Evolutionary conservation across 2,888 invertebrate genomes (phyloP).

Genomic region (Diachrysia chrysitis): DNA sequence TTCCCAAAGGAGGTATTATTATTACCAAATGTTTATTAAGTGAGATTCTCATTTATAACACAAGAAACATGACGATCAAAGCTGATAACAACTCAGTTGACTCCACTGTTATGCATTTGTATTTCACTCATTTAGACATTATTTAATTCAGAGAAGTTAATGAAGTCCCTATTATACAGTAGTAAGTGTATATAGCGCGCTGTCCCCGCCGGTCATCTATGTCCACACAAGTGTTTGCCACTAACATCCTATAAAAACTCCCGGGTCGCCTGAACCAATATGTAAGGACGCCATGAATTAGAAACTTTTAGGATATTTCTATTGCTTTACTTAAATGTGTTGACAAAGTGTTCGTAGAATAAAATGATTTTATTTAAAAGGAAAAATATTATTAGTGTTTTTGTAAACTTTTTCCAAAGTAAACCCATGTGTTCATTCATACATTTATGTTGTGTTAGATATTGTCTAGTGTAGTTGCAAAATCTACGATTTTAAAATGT

Average conservation of each 20-base stretch:
- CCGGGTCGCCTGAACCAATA: neutral
- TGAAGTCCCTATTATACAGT: neutral
- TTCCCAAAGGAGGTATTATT: neutral
- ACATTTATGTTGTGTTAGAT: no score
- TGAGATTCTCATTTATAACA: neutral
- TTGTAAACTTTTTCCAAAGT: no score
- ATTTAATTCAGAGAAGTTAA: neutral
- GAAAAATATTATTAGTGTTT: no score
- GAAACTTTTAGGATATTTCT: neutral
- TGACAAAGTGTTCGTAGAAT: neutral
- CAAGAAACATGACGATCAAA: no score
- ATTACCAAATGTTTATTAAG: neutral
- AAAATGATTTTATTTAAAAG: no score
- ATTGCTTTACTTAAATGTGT: neutral
- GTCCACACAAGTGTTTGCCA: neutral
- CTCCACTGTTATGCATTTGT: no score
- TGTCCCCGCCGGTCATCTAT: neutral
- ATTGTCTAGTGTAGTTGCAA: no score
- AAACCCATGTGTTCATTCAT: no score
- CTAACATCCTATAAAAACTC: neutral
- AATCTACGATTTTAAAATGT: no score
- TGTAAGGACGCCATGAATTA: neutral
- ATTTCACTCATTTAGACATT: neutral
- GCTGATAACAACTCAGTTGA: no score
- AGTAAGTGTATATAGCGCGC: neutral